phyloP scores from a whole-genome alignment of 2,797 vertebrate species.

The Danionella dracula region DNA sequence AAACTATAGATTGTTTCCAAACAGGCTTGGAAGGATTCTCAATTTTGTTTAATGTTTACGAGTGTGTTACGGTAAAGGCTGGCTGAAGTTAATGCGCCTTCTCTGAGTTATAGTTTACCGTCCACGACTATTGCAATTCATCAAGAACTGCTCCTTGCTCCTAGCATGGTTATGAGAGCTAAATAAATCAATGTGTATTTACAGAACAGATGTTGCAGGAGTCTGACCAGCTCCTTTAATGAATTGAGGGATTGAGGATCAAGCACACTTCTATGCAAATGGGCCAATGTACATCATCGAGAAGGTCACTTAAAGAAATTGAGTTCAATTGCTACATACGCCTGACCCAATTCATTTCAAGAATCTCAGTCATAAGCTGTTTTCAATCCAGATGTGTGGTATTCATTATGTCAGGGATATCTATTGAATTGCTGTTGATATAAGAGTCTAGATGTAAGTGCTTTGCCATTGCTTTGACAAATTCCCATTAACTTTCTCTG shows the following conservation, averaged over 20 bases:
- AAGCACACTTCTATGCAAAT: slow-evolving; percentile 73
- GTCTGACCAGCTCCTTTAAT: slow-evolving; percentile 70
- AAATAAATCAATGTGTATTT: slow-evolving; percentile 76
- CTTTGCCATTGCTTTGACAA: slow-evolving; percentile 71
- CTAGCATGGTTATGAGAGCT: slow-evolving; percentile 61
- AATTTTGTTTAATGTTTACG: too few species aligned
- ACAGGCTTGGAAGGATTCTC: neutral
- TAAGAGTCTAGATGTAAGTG: slow-evolving; percentile 59
- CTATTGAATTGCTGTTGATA: slow-evolving; percentile 71
- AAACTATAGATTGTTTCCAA: neutral
- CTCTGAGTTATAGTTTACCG: slow-evolving; percentile 56
- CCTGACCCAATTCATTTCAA: slow-evolving; percentile 63
- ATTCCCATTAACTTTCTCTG: slow-evolving; percentile 81
- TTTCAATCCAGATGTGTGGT: slow-evolving; percentile 52
- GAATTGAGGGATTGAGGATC: slow-evolving; percentile 73
- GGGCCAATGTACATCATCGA: slow-evolving; percentile 68
- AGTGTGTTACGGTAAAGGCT: slow-evolving; percentile 28
- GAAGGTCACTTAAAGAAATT: slow-evolving; percentile 74
- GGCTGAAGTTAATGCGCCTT: slow-evolving; percentile 58
- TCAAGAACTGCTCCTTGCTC: slow-evolving; percentile 58
- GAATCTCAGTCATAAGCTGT: slow-evolving; percentile 67
- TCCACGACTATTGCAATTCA: slow-evolving; percentile 63
- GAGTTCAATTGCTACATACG: slow-evolving; percentile 59
- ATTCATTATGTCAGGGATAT: slow-evolving; percentile 71
- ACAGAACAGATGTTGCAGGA: slow-evolving; percentile 69